Evolutionary conservation across 2,797 vertebrate species (phyloP).

Genomic region (Eurystomus glaucurus): DNA sequence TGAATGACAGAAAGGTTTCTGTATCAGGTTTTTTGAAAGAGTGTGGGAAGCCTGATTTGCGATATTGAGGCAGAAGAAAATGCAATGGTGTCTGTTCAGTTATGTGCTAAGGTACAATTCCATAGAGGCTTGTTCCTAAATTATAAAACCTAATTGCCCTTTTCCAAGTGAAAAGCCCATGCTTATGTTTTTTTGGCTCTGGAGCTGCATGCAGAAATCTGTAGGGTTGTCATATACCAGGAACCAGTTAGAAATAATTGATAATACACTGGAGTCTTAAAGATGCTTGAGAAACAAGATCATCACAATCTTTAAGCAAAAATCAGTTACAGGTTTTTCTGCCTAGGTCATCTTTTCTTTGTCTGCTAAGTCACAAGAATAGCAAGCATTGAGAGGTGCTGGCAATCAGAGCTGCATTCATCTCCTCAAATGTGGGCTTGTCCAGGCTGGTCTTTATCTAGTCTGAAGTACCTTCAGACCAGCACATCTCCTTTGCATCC

Average conservation of each 20-base stretch:
- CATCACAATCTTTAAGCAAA: neutral
- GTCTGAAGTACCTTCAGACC: neutral
- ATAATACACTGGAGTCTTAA: neutral
- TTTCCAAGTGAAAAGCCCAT: neutral
- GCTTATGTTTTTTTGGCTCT: neutral
- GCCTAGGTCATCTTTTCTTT: neutral
- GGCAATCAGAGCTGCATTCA: neutral
- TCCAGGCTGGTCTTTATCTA: neutral
- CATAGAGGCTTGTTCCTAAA: neutral
- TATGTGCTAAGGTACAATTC: neutral
- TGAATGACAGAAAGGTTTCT: neutral
- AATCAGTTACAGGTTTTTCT: neutral
- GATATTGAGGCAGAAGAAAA: neutral
- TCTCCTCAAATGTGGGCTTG: neutral
- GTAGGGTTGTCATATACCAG: neutral
- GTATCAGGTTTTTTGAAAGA: neutral
- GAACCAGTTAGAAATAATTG: neutral
- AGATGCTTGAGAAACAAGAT: neutral
- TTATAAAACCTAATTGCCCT: neutral
- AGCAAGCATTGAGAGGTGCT: neutral
- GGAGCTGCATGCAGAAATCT: neutral
- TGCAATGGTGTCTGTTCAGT: neutral
- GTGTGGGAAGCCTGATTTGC: neutral
- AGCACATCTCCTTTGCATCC: neutral
- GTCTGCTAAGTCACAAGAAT: neutral